Conservation (phyloP, 2,888 invertebrate genomes). For the Tipula vernalis region DNA sequence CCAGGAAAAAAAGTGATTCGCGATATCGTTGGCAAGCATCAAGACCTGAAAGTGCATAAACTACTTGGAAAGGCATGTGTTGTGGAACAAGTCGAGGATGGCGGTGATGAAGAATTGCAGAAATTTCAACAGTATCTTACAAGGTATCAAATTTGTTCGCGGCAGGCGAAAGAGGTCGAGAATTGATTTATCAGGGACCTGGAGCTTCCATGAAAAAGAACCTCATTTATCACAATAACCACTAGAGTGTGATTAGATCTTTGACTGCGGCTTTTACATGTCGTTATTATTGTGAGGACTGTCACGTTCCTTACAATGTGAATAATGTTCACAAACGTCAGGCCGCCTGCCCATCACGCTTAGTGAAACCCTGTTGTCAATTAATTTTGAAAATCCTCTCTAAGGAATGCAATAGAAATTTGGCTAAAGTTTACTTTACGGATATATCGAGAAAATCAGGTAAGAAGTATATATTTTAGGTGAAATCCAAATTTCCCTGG, state of each 20-base stretch:
- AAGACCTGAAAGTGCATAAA: too few species aligned
- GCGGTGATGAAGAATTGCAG: neutral
- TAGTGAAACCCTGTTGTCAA: too few species aligned
- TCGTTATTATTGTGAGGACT: neutral
- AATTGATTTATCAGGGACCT: neutral
- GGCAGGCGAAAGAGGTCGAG: neutral
- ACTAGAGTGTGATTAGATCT: neutral
- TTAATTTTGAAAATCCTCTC: too few species aligned
- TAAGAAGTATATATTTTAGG: too few species aligned
- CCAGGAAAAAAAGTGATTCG: neutral
- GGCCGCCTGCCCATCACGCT: neutral
- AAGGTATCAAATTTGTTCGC: neutral
- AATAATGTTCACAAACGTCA: neutral
- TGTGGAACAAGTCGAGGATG: neutral
- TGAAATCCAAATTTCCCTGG: too few species aligned
- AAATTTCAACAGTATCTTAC: neutral
- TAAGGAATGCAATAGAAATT: too few species aligned
- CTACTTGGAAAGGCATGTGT: neutral
- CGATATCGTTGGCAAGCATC: neutral
- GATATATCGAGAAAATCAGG: too few species aligned
- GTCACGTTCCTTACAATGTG: neutral
- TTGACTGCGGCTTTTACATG: neutral
- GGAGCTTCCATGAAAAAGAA: neutral
- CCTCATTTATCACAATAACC: neutral
- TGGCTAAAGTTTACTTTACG: too few species aligned